A percentile compares a stretch with the other conserved stretches of the same genome.
Evolutionary conservation across 2,888 invertebrate genomes (phyloP).

Genomic region (Xestia sexstrigata): DNA sequence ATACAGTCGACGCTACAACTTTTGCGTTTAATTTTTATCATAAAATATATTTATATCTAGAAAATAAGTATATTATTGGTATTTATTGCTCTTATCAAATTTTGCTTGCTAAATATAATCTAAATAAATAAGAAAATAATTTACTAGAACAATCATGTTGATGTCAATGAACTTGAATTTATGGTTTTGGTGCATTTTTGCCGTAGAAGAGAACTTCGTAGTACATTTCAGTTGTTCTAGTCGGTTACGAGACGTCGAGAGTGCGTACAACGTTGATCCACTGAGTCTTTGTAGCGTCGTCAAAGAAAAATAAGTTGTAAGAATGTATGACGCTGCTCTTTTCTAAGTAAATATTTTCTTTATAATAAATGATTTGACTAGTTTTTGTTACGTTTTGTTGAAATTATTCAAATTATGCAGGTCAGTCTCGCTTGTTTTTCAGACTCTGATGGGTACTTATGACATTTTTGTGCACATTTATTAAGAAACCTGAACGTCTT

Average conservation of each 20-base stretch:
- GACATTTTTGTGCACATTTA: not conserved
- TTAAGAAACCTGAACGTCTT: too few relatives aligned
- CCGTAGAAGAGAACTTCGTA: conserved; percentile 25
- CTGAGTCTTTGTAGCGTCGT: conserved; percentile 72
- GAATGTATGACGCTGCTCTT: not conserved
- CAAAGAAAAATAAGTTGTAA: conserved; percentile 57
- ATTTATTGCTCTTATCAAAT: conserved; percentile 22
- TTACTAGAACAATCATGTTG: conserved; percentile 22
- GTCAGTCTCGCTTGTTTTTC: not conserved
- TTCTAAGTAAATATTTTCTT: conserved; percentile 9
- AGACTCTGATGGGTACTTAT: not conserved
- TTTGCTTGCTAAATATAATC: not conserved
- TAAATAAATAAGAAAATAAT: conserved; percentile 26
- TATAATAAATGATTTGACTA: not conserved
- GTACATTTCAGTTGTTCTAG: conserved; percentile 71
- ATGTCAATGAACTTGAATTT: conserved; percentile 31
- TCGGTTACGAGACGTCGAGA: conserved; percentile 65
- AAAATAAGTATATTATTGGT: not conserved
- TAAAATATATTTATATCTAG: conserved; percentile 6
- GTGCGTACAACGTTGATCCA: conserved; percentile 76
- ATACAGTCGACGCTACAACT: conserved; percentile 52
- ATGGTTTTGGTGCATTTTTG: conserved; percentile 46
- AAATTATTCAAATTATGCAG: not conserved
- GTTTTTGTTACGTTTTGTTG: not conserved
- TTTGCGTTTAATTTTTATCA: conserved; percentile 29